A percentile compares a stretch with the other conserved stretches of the same genome.
phyloP scores from a whole-genome alignment of 1,140 invertebrate genomes.

The Zaprionus inermis region DNA sequence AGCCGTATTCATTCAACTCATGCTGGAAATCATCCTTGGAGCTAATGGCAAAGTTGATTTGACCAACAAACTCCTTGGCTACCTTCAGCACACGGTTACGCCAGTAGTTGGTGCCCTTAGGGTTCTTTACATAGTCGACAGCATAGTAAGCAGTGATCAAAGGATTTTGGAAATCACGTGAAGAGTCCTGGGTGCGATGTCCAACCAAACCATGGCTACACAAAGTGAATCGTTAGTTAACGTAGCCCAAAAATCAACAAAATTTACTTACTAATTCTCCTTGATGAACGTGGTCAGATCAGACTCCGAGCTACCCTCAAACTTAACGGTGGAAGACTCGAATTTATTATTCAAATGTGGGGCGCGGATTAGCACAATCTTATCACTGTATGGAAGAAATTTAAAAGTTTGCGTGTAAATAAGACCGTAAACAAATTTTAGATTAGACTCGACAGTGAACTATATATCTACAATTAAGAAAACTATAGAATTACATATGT shows the following conservation, averaged over 20 bases:
- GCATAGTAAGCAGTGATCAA: slow-evolving; percentile 96
- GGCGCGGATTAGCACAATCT: slow-evolving; percentile 94
- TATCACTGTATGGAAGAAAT: slow-evolving; percentile 87
- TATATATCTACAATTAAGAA: background rate
- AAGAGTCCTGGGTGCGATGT: slow-evolving; percentile 93
- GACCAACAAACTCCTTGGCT: slow-evolving; percentile 92
- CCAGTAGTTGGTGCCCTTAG: slow-evolving; percentile 99
- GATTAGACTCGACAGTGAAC: background rate
- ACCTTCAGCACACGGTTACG: slow-evolving; percentile 98
- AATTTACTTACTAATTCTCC: slow-evolving; percentile 92
- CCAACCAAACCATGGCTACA: slow-evolving; percentile 96
- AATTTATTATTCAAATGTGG: slow-evolving; percentile 95
- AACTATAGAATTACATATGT: background rate
- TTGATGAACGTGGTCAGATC: slow-evolving; percentile 93
- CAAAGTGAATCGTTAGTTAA: background rate
- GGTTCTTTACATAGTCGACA: slow-evolving; percentile 98
- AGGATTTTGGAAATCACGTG: slow-evolving; percentile 94
- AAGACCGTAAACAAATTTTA: background rate
- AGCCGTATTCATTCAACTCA: slow-evolving; percentile 96
- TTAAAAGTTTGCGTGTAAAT: slow-evolving; percentile 23
- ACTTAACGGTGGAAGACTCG: slow-evolving; percentile 91
- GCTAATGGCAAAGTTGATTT: slow-evolving; percentile 95
- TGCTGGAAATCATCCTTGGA: slow-evolving; percentile 97
- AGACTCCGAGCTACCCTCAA: slow-evolving; percentile 88
- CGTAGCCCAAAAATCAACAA: background rate